Base-by-base conservation (phyloP, 2,888 invertebrate species). In the Patella caerulea region DNA sequence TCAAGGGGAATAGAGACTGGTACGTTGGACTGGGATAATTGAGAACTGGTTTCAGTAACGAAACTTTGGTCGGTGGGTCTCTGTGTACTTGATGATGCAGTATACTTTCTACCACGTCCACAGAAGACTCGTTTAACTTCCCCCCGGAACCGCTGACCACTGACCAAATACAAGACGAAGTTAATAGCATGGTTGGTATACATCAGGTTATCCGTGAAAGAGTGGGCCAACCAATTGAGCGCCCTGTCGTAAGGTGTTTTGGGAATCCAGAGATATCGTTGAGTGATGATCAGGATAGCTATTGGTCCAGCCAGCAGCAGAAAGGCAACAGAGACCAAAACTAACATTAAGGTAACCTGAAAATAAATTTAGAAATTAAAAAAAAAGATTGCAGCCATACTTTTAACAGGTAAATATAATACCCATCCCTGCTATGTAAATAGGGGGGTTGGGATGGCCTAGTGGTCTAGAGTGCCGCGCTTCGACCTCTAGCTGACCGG, bases 141-240 rank as follows among this genome's bases (percentile, higher is more conserved):
- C 15, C 55, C n/a, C 5, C 73, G 45, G 19, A 73, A 73, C 19
- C 73, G 45, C 53, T 73, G 45, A 15, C 73, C 73, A 55, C 73
- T 73, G 54, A 73, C 53, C 24, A 53, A 29, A 54, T 73, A 73
- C 19, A 73, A 53, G 24, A 73, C 19, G 15, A 73, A 73, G 73
- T 73, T 73, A 3, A 73, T 55, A 15, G 54, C 19, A 55, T 73
- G 73, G 54, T 73, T 73, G 54, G 73, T 73, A 54, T 73, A 73
- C 73, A 73, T 73, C 73, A 73, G 52, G 34, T 73, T 53, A 24
- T 73, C 73, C 2, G 73, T 53, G 0, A 73, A 19, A 53, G n/a
- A 24, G 15, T 53, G 73, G 1, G 29, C 24, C 19, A 73, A 4
- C 53, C 54, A 53, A 4, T 45, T 55, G 1, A 53, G 52, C 7